A percentile compares a stretch with the other conserved stretches of the same genome.
Evolutionary conservation across 2,113 vertebrate species (phyloP).

Genomic region (Falco punctatus): DNA sequence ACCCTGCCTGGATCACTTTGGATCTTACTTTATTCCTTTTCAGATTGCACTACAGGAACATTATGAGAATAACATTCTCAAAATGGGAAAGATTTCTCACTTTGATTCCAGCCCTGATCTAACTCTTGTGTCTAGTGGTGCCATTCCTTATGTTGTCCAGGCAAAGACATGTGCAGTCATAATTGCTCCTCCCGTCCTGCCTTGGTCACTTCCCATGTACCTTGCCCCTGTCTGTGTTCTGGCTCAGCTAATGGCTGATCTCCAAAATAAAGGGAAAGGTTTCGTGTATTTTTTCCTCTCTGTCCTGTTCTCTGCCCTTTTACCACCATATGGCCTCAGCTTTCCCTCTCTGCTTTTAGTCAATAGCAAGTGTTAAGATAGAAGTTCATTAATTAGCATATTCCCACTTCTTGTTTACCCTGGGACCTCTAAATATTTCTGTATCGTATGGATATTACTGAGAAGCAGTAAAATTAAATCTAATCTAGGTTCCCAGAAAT

Average conservation of each 20-base stretch:
- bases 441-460: neutral
- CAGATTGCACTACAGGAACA: neutral
- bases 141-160: neutral
- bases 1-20: neutral
- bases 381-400: neutral
- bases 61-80: neutral
- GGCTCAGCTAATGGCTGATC: neutral
- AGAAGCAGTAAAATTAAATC: neutral
- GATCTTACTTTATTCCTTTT: neutral
- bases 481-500: slow-evolving; percentile 10
- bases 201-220: neutral
- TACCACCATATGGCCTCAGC: fast-evolving
- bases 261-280: neutral
- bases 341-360: neutral
- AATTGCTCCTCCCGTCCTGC: neutral
- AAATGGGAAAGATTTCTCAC: neutral
- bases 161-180: neutral
- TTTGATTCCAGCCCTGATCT: neutral
- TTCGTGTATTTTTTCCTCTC: neutral
- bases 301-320: neutral
- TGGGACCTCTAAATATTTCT: neutral
- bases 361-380: neutral
- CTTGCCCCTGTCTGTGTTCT: neutral
- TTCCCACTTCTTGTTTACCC: neutral
- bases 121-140: neutral